These are phyloP conservation scores for Tretioscincus oriximinensis DNA, from an alignment of 2,113 vertebrate species.

Conservation along the genomic window DNA sequence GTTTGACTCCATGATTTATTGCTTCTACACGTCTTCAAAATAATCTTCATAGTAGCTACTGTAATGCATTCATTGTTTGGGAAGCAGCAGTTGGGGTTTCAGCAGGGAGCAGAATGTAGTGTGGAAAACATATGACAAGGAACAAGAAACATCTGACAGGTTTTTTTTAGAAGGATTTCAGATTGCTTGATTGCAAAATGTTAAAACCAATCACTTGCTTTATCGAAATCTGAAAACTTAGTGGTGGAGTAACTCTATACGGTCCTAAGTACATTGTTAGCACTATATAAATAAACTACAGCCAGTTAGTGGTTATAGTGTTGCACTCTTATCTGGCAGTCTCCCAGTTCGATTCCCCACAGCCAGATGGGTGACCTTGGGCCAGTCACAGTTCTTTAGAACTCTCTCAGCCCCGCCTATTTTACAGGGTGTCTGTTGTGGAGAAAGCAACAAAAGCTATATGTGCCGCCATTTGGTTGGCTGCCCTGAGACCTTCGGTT, in stretches of 20 bases:
- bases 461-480: too few species aligned
- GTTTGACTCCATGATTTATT: conserved; percentile 44
- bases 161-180: background rate
- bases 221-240: background rate
- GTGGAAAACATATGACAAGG: conserved; percentile 34
- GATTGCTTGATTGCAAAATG: background rate
- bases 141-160: conserved; percentile 61
- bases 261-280: too few species aligned
- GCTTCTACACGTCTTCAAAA: conserved; percentile 51
- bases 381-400: too few species aligned
- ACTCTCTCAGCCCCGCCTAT: too few species aligned
- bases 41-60: conserved; percentile 51
- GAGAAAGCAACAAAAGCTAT: too few species aligned
- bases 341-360: too few species aligned
- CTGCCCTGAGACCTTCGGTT: too few species aligned
- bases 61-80: conserved; percentile 40
- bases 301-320: too few species aligned
- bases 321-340: too few species aligned
- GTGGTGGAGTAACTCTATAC: background rate
- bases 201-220: background rate
- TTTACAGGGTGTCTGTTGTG: too few species aligned
- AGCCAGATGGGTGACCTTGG: too few species aligned
- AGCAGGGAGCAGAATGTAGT: conserved; percentile 9
- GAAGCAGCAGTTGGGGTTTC: conserved; percentile 42
- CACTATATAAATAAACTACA: too few species aligned